Base-by-base conservation (phyloP, 2,797 vertebrate species). In the Onychomys torridus region DNA sequence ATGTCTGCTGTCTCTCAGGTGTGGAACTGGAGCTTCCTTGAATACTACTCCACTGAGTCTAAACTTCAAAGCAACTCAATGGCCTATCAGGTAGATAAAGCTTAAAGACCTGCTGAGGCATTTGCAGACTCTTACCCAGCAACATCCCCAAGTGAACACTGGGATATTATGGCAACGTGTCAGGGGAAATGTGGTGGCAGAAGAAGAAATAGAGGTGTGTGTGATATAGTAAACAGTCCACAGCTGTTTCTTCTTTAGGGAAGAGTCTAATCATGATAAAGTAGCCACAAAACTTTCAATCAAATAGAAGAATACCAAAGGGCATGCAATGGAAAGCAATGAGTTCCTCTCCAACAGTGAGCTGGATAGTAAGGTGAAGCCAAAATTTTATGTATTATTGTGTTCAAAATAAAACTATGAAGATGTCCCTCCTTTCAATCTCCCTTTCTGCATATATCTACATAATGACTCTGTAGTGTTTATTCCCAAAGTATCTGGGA, bases 371-470 rank as follows among this genome's bases (percentile, higher is more conserved):
- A 21, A 75, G 1, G 5, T 79, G 46, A 95, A 46, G 75, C 37
- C 76, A 96, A 81, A 94, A 67, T 91, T 94, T 93, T 25, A 85
- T 83, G 76, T 75, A 85, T 93, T 89, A 52, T 52, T 89, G 40
- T 79, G 84, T 87, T 92, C 84, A 89, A 89, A 97, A 76, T 83
- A 52, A 95, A 92, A 86, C 27, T 90, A 89, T 37, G 14, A 92
- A 95, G 93, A 89, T n/a, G 6, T 43, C 17, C 55, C 34, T 92
- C 3, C 25, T 90, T 16, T 94, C 34, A 67, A 8, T 52, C 82
- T 81, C 25, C 10, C 43, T 94, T 67, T 29, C 25, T 57, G 40
- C 19, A 57, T 81, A 63, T 57, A 95, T 91, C 75, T 93, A 79
- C 73, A 94, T 40, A 97, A 94, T 90, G 63, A 91, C 27, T 10